These are phyloP conservation scores for Sorex araneus DNA, from an alignment of 2,113 vertebrate genomes.

Conservation along the genomic window DNA sequence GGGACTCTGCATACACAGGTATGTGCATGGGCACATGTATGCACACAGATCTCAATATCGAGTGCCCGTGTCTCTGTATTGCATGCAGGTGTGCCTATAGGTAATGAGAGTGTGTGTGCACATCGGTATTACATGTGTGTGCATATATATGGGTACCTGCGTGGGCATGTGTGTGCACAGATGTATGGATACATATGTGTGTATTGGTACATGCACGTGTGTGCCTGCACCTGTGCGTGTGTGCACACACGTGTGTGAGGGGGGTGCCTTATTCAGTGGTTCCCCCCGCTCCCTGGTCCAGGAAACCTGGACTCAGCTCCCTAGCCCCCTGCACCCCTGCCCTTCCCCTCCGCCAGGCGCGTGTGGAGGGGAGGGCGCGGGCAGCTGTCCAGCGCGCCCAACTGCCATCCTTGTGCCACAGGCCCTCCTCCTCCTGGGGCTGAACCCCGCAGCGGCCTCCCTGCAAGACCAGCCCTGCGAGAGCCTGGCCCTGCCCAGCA, in stretches of 20 bases:
- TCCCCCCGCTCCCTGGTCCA: not conserved
- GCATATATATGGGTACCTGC: not conserved
- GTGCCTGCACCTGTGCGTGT: too few species aligned
- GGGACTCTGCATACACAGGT: too few species aligned
- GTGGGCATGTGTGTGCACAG: not conserved
- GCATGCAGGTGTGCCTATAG: not conserved
- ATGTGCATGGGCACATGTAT: not conserved
- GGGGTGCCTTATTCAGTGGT: too few species aligned
- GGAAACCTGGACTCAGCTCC: not conserved
- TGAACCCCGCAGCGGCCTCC: slow-evolving; percentile 74
- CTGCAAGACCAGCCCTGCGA: slow-evolving; percentile 88
- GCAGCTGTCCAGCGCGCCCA: too few species aligned
- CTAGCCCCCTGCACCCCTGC: not conserved
- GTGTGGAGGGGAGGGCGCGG: rapidly evolving
- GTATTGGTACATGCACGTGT: too few species aligned
- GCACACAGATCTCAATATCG: not conserved
- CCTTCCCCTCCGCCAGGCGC: not conserved
- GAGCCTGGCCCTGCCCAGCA: slow-evolving; percentile 80
- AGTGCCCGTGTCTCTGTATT: not conserved
- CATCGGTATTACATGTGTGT: too few species aligned
- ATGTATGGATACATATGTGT: too few species aligned
- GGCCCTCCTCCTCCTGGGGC: slow-evolving; percentile 85
- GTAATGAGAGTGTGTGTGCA: too few species aligned
- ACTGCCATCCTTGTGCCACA: slow-evolving; percentile 59
- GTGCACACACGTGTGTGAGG: too few species aligned